phyloP scores from a whole-genome alignment of 2,888 invertebrate species.

The Eustalomyia histrio region DNA sequence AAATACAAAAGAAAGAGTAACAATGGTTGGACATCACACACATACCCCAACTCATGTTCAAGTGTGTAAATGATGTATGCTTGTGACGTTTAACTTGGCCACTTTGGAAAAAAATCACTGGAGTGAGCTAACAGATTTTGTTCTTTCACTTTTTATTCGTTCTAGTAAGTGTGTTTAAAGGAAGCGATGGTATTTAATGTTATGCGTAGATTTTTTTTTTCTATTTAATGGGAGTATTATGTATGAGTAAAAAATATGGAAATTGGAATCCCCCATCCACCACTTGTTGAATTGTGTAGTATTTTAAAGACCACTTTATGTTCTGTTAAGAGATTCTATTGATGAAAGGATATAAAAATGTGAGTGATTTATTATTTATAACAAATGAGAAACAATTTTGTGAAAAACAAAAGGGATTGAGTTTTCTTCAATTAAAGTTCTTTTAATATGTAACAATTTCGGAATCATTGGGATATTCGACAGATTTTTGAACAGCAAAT shows the following conservation, averaged over 20 bases:
- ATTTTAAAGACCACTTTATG: conserved; percentile 39
- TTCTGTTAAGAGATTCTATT: conserved; percentile 39
- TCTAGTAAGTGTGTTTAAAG: not conserved
- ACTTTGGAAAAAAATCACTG: conserved; percentile 47
- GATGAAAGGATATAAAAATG: conserved; percentile 31
- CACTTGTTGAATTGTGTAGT: conserved; percentile 58
- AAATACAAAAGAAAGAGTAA: conserved; percentile 14
- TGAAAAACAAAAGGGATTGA: too few species aligned
- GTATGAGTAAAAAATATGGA: conserved; percentile 7
- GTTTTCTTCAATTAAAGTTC: too few species aligned
- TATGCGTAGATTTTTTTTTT: not conserved
- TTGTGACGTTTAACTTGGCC: conserved; percentile 58
- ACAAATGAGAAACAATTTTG: not conserved
- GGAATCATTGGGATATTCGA: too few species aligned
- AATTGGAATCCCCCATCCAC: conserved; percentile 35
- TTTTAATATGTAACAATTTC: too few species aligned
- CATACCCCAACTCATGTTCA: not conserved
- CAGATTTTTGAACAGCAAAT: too few species aligned
- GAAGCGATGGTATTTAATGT: not conserved
- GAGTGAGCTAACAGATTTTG: conserved; percentile 38
- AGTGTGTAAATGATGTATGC: conserved; percentile 34
- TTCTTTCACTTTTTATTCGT: not conserved
- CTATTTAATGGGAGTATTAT: conserved; percentile 44
- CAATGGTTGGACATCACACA: not conserved
- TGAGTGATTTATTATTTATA: conserved; percentile 56